Percentiles rank a stretch among this genome's conserved stretches.
Conservation (phyloP, 2,797 vertebrate genomes). For the Percopsis omiscomaycus region DNA sequence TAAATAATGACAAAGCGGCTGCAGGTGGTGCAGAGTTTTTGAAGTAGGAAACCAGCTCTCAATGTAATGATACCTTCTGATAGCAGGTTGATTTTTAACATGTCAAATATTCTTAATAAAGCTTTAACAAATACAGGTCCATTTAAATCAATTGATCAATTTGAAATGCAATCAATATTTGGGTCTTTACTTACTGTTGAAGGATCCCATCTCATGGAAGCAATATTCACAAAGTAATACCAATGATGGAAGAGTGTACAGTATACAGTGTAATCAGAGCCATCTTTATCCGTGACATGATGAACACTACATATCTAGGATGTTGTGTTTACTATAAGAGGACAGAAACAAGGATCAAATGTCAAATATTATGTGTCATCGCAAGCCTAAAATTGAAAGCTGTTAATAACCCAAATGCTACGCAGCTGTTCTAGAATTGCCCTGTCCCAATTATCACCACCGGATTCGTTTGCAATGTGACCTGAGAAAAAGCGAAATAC, state of each 20-base stretch:
- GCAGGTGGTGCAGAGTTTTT: too few relatives aligned
- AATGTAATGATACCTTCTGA: too few relatives aligned
- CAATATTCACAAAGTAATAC: slow-evolving; percentile 1
- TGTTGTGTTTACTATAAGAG: slow-evolving; percentile 41
- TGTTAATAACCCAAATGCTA: slow-evolving; percentile 67
- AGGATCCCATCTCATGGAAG: background rate
- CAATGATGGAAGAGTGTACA: slow-evolving; percentile 8
- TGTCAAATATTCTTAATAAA: too few relatives aligned
- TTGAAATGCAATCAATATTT: too few relatives aligned
- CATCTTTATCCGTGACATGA: slow-evolving; percentile 45
- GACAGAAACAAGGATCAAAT: slow-evolving; percentile 40
- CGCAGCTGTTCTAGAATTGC: slow-evolving; percentile 63
- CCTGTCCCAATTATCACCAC: slow-evolving; percentile 50
- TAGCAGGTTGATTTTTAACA: too few relatives aligned
- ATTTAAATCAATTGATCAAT: too few relatives aligned
- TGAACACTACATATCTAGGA: slow-evolving; percentile 4
- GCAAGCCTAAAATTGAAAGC: slow-evolving; percentile 65
- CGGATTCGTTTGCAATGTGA: slow-evolving; percentile 44
- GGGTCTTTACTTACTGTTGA: background rate
- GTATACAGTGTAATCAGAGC: slow-evolving; percentile 7
- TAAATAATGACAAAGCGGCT: too few relatives aligned
- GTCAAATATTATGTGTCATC: slow-evolving; percentile 62
- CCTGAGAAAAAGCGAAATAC: slow-evolving; percentile 38
- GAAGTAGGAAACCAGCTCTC: too few relatives aligned
- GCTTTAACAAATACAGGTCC: too few relatives aligned